These are phyloP conservation scores for Leptodactylus fuscus DNA, from an alignment of 2,113 vertebrate species.

Conservation along the genomic window DNA sequence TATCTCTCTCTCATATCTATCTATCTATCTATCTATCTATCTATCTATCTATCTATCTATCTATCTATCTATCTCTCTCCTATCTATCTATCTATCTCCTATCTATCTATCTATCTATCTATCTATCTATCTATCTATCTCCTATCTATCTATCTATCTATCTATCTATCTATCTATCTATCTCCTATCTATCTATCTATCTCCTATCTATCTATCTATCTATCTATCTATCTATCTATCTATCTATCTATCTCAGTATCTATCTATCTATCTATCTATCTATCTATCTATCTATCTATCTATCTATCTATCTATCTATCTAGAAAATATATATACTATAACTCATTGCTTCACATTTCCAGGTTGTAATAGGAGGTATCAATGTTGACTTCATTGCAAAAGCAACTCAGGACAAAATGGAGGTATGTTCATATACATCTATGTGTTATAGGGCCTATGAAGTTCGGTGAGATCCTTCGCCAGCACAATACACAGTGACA, in stretches of 20 bases:
- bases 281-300: neutral
- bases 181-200: neutral
- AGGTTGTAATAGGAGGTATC: conserved; percentile 89
- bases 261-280: no score
- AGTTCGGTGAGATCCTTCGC: no score
- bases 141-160: no score
- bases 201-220: neutral
- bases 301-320: neutral
- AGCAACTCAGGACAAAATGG: conserved; percentile 73
- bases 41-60: neutral
- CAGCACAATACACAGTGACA: neutral
- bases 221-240: neutral
- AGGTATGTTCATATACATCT: conserved; percentile 67
- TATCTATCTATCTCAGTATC: neutral
- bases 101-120: no score
- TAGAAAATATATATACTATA: neutral
- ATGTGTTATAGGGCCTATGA: neutral
- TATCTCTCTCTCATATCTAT: neutral
- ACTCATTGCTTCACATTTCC: conserved; percentile 12
- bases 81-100: no score
- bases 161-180: neutral
- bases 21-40: neutral
- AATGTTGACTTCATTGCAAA: conserved; percentile 90
- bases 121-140: no score
- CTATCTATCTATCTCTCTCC: no score